phyloP scores from a whole-genome alignment of 2,797 vertebrate genomes.

The Enoplosus armatus region DNA sequence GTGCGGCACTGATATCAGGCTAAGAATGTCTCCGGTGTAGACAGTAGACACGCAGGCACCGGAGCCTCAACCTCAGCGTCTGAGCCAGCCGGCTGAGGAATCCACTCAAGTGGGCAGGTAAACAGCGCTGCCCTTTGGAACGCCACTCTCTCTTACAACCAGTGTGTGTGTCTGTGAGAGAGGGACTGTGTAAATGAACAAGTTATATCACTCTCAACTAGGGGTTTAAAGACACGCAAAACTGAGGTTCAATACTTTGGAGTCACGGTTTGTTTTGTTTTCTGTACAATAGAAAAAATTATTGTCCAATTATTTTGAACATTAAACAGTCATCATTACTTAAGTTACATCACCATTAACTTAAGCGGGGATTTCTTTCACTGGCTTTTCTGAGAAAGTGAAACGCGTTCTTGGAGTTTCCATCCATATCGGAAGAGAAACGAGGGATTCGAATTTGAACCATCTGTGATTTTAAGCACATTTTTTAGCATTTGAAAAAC shows the following conservation, averaged over 20 bases:
- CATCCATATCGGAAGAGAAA: not conserved
- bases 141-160: conserved; percentile 44
- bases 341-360: no score
- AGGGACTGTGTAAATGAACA: conserved; percentile 12
- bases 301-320: not conserved
- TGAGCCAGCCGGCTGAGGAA: conserved; percentile 76
- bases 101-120: conserved; percentile 76
- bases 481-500: not conserved
- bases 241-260: not conserved
- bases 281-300: not conserved
- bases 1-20: conserved; percentile 70
- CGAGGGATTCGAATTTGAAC: not conserved
- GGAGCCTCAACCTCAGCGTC: conserved; percentile 68
- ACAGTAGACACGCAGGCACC: conserved; percentile 81
- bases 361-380: no score
- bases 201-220: conserved; percentile 9
- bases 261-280: not conserved
- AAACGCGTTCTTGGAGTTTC: not conserved
- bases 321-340: no score
- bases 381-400: not conserved
- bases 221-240: not conserved
- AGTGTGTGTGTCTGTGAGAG: conserved; percentile 22
- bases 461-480: not conserved
- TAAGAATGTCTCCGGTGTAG: conserved; percentile 80
- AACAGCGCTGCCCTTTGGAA: conserved; percentile 75